These are phyloP conservation scores for Meghimatium bilineatum DNA, from an alignment of 2,888 invertebrate genomes.

Conservation along the genomic window DNA sequence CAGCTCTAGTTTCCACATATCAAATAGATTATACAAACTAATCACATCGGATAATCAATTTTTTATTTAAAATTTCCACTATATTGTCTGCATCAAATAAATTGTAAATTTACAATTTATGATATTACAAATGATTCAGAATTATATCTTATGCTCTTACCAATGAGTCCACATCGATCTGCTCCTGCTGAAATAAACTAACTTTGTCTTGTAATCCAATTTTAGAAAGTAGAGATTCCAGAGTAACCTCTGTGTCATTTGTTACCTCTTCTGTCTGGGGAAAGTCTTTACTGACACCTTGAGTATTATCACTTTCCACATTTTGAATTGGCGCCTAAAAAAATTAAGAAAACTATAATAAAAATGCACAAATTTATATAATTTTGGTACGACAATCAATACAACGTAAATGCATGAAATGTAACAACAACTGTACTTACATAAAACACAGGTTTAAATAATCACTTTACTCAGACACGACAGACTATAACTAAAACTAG, in stretches of 20 bases:
- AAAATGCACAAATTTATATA: background rate
- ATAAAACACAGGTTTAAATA: too few species aligned
- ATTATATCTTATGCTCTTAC: constrained; percentile 58
- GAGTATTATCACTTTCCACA: background rate
- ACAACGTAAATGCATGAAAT: too few species aligned
- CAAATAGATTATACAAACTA: too few species aligned
- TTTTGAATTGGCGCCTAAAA: background rate
- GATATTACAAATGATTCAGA: background rate
- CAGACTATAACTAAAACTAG: too few species aligned
- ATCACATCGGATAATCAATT: too few species aligned
- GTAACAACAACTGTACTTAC: too few species aligned
- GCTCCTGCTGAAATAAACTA: constrained; percentile 75
- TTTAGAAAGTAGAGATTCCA: constrained; percentile 72
- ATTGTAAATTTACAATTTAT: too few species aligned
- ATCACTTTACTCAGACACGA: too few species aligned
- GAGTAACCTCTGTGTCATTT: constrained; percentile 55
- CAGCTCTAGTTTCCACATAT: too few species aligned
- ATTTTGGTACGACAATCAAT: background rate
- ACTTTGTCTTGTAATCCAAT: constrained; percentile 73
- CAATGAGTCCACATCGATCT: constrained; percentile 77
- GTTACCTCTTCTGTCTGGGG: background rate
- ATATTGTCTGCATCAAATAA: too few species aligned
- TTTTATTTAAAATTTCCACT: too few species aligned
- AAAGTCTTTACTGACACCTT: background rate
- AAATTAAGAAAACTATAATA: background rate